Evolutionary conservation across 2,113 vertebrate species (phyloP), one percentile per base, ranked within the genome.

Genomic region (Cettia cetti): DNA sequence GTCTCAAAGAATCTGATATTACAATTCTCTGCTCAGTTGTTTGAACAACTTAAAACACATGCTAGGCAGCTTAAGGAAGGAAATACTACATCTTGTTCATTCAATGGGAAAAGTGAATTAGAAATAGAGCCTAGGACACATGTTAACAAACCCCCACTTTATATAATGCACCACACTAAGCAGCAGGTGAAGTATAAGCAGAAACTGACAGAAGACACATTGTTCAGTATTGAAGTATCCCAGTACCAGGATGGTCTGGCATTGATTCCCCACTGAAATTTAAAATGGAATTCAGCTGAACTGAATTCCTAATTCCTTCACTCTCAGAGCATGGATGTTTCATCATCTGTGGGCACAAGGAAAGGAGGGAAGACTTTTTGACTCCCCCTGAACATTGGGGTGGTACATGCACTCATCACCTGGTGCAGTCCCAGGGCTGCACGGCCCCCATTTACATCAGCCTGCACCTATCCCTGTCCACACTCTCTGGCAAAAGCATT

Each of bases 131-230:
- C 50, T 69, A 28, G 50, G 76, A 86, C 63, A 86, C 44, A n/a
- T 49, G 33, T 59, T 96, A 95, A 95, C 82, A 94, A 94, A 95
- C 92, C 68, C 22, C 33, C 71, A 89, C 59, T 90, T 90, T 81
- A 91, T 39, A 91, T 28, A 95, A 83, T 72, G 57, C 35, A 83
- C 42, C 82, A 59, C 63, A 75, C 84, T 66, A 65, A 81, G 90
- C 91, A 95, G 81, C 78, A 96, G 92, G 81, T 96, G 66, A 97
- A 76, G 57, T 84, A 95, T 64, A 86, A 89, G 45, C 66, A 96
- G 74, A 82, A 93, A 82, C 17, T 22, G 16, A 95, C 96, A 96
- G 87, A 92, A 93, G 80, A 92, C 86, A 79, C 22, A 12, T 4
- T 9, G 39, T 33, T 82, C 70, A 85, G 24, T 84, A 84, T 2